phyloP scores from a whole-genome alignment of 1,140 invertebrate species.

The Cotesia vestalis region DNA sequence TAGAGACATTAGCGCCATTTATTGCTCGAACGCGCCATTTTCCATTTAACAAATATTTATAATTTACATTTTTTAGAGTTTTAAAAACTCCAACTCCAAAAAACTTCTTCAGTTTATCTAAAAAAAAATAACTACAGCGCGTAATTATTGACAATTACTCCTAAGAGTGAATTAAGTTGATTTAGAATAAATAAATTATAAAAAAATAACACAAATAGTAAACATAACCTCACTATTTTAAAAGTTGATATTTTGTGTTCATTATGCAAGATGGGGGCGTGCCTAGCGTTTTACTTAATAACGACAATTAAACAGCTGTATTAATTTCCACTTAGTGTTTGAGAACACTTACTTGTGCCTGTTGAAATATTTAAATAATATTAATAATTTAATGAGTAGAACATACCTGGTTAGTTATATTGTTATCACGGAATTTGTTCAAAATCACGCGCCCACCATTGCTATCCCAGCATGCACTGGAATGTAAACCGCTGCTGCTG shows the following conservation, averaged over 20 bases:
- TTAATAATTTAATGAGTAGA: constrained; percentile 21
- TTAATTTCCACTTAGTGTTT: neutral
- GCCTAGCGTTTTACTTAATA: constrained; percentile 37
- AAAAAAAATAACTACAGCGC: neutral
- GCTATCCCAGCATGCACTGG: constrained; percentile 68
- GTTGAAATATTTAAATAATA: neutral
- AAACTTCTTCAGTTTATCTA: too few species aligned
- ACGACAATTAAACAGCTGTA: too few species aligned
- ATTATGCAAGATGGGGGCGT: constrained; percentile 50
- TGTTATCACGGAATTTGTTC: constrained; percentile 69
- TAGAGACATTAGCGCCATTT: constrained; percentile 64
- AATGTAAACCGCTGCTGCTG: constrained; percentile 50
- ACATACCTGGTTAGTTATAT: constrained; percentile 58
- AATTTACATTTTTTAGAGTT: neutral
- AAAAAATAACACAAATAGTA: constrained; percentile 2
- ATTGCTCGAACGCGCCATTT: constrained; percentile 66
- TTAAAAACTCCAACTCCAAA: too few species aligned
- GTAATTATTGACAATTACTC: too few species aligned
- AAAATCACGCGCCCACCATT: constrained; percentile 79
- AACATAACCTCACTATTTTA: constrained; percentile 54
- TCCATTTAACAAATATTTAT: constrained; percentile 50
- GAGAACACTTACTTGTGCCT: neutral
- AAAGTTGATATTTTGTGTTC: constrained; percentile 50
- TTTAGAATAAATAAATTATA: neutral
- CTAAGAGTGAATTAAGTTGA: too few species aligned